phyloP scores from a whole-genome alignment of 2,113 vertebrate species.

The Coreoperca whiteheadi region DNA sequence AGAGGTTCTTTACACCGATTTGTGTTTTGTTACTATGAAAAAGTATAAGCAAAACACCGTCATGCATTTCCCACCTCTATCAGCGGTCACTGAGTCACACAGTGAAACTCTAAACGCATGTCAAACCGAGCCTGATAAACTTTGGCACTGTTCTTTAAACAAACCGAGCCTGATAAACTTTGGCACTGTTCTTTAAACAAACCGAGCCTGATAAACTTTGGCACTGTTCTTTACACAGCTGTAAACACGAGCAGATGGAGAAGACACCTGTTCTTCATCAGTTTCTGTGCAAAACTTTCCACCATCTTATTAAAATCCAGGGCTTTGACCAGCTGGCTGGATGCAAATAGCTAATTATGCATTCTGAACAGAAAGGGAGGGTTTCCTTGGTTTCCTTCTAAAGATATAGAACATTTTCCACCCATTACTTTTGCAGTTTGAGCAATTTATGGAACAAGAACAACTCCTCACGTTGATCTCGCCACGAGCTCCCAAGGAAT shows the following conservation, averaged over 20 bases:
- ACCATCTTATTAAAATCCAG: not conserved
- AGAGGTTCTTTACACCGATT: not conserved
- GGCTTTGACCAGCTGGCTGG: not conserved
- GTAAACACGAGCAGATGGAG: not conserved
- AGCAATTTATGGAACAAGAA: not conserved
- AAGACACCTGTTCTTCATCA: too few species aligned
- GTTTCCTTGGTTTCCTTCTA: constrained; percentile 1
- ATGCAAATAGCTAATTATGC: not conserved
- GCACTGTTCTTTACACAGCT: not conserved
- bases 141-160: too few species aligned
- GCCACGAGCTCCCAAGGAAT: not conserved
- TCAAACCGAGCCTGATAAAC: too few species aligned
- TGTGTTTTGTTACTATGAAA: too few species aligned
- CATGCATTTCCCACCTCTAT: too few species aligned
- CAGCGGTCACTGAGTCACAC: too few species aligned
- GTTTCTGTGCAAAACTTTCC: not conserved
- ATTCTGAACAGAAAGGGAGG: not conserved
- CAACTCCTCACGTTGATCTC: not conserved
- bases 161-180: too few species aligned
- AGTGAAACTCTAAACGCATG: too few species aligned
- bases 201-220: too few species aligned
- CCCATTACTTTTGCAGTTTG: not conserved
- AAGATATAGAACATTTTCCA: not conserved
- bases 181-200: too few species aligned
- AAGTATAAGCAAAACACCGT: too few species aligned